Evolutionary conservation across 2,113 vertebrate genomes (phyloP), one percentile per base, ranked within the genome.

Genomic region (Heterocephalus glaber): DNA sequence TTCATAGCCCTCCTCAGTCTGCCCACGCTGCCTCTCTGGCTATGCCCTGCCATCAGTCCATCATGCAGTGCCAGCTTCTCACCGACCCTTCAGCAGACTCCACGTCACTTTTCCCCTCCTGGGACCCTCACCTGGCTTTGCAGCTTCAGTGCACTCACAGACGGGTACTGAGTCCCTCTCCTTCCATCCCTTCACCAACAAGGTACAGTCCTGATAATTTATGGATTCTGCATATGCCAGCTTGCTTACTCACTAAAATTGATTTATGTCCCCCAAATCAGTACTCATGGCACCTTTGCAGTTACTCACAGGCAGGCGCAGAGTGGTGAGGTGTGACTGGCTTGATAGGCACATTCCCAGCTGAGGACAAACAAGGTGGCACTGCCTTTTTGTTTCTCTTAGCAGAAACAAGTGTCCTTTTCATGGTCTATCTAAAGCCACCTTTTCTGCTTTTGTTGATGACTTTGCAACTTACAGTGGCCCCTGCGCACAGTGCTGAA

Each of bases 331-430:
- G 13, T 10, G 17, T 24, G 9, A 22, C 6, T 74, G 0, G 0
- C 52, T 49, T 22, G 1, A 47, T 4, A 17, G 1, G 26, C 3
- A 0, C 0, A 0, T 60, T 28, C 72, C 26, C 60, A 10, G 6
- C 44, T 8, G 63, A 92, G 79, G 56, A 20, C 49, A 70, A 38
- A 2, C 30, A 38, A 49, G 61, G 19, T 35, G 5, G 13, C 12
- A 0, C 35, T 60, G 60, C 52, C 47, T 54, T 47, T 74, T 76
- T 22, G 1, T 63, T 76, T 38, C 49, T 79, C 66, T 0, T 56
- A 1, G 5, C 33, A 0, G 66, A 44, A 60, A 61, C 30, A 60
- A 52, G 52, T 44, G n/a, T 60, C 20, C 44, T 82, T 52, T 54
- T 54, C 4, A 4, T 3, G 24, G 19, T 65, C 72, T 72, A 3